Evolutionary conservation across 2,888 invertebrate species (phyloP), one percentile per base, ranked within the genome.

Genomic region (Microctonus brassicae): DNA sequence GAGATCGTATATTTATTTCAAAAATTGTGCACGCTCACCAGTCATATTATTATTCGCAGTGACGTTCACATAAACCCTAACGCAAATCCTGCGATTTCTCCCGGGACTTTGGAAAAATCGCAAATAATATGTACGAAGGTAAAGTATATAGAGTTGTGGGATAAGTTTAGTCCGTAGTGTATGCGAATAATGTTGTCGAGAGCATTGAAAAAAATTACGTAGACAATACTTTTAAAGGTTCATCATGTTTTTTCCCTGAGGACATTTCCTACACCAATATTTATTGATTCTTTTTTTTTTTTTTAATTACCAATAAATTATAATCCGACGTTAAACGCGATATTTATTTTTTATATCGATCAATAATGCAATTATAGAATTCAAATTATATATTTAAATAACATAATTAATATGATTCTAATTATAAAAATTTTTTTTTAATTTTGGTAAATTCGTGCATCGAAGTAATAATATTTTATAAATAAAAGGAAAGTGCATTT

Each of bases 11-110:
- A 34, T 63, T 62, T 63, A 36, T 68, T 62, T 29, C 29, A 53
- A 33, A 34, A 22, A 47, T 17, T 22, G 36, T 33, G 33, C 7
- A 52, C 34, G 13, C 36, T 39, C 36, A 57, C 39, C 33, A 47
- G 58, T 72, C 71, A 81, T 83, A 84, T 81, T 83, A 84, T 81
- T 83, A 9, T 17, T 5, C 72, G 70, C 73, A 75, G 76, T 81
- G 84, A 84, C 84, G 77, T 81, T 74, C 67, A 68, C 36, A 24
- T 47, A 69, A 42, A 76, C 69, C 69, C 75, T 74, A 76, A 79
- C 76, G 80, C 76, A 84, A 86, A 84, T 86, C 85, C 84, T 79
- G 76, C 85, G 81, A 85, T 86, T 86, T 85, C 86, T 87, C 86
- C 76, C 67, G 86, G 84, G 87, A 82, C 72, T 62, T 66, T 65